Percentiles rank a stretch among this genome's conserved stretches.
These are phyloP conservation scores for Chymomyza procnemis DNA, from an alignment of 2,888 invertebrate species.

Conservation along the genomic window DNA sequence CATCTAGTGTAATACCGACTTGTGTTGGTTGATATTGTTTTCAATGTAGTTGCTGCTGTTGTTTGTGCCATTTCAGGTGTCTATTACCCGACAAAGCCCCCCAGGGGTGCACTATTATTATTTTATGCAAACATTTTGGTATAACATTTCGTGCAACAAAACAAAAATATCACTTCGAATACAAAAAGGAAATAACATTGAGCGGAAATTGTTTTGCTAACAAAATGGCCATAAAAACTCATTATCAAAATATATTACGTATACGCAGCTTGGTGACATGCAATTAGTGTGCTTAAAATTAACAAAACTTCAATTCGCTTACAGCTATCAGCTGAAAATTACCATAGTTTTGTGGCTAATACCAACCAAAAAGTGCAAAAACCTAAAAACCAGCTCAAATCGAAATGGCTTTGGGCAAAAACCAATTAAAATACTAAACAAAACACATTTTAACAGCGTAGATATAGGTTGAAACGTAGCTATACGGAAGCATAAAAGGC, in stretches of 20 bases:
- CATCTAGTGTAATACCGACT: slow-evolving; percentile 20
- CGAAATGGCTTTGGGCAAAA: slow-evolving; percentile 19
- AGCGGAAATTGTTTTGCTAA: slow-evolving; percentile 61
- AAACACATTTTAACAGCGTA: slow-evolving; percentile 1
- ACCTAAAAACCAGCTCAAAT: background rate
- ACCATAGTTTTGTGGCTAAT: slow-evolving; percentile 45
- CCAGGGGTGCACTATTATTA: slow-evolving; percentile 9
- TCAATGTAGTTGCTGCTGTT: slow-evolving; percentile 56
- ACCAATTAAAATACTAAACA: slow-evolving; percentile 64
- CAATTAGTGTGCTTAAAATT: slow-evolving; percentile 39
- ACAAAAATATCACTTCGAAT: background rate
- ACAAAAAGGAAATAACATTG: too few relatives aligned
- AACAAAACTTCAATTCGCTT: slow-evolving; percentile 32
- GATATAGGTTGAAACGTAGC: background rate
- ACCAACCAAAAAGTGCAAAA: slow-evolving; percentile 62
- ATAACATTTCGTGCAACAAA: background rate
- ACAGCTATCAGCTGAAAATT: slow-evolving; percentile 30
- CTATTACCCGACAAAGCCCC: slow-evolving; percentile 26
- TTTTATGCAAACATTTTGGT: background rate
- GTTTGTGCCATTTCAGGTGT: slow-evolving; percentile 19
- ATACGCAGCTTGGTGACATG: slow-evolving; percentile 32
- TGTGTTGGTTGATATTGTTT: slow-evolving; percentile 34
- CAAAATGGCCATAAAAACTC: slow-evolving; percentile 64
- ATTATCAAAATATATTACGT: slow-evolving; percentile 50
- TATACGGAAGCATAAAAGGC: background rate